Evolutionary conservation across 2,797 vertebrate genomes (phyloP), one percentile per base, ranked within the genome.

Genomic region (Falco berigora): DNA sequence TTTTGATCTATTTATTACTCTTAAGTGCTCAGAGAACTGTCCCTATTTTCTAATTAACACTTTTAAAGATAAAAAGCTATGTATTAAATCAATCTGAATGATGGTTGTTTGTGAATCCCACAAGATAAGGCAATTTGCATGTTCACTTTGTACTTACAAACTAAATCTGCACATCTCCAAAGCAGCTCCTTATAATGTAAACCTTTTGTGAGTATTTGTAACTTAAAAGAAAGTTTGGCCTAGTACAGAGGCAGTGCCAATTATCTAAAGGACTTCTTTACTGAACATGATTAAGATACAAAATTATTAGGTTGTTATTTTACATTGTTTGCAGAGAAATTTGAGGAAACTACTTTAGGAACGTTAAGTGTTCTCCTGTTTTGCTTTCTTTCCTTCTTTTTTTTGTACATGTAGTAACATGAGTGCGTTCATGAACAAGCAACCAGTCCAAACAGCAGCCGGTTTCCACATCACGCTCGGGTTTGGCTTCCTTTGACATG

Each of bases 61-160:
- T 99, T 99, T 99, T 98, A 99, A 99, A 99, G 99, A 99, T 99
- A 99, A 99, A 98, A 99, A 99, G 99, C 98, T 98, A 98, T 98
- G 99, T 99, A 99, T 99, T 99, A 99, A 99, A 99, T 99, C 99
- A 99, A 99, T 99, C 99, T 99, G 98, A 98, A 98, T 98, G 98
- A 98, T 98, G 98, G 98, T 99, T 99, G 99, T 99, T 99, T 99
- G 99, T 99, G 99, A 99, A 98, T 99, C 99, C 98, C 99, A 97
- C 99, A 99, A 99, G 99, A 99, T 99, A 99, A 99, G 98, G 98
- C 98, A 98, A 99, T 99, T 99, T 99, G 99, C 99, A 99, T 99
- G 99, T 99, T 99, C 98, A 98, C 99, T 99, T 98, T 98, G 98
- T 98, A 98, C 98, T 98, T 98, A 98, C 99, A 99, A 99, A 99